These are phyloP conservation scores for Sebastes matsubarae DNA, from an alignment of 2,797 vertebrate species.

Conservation along the genomic window DNA sequence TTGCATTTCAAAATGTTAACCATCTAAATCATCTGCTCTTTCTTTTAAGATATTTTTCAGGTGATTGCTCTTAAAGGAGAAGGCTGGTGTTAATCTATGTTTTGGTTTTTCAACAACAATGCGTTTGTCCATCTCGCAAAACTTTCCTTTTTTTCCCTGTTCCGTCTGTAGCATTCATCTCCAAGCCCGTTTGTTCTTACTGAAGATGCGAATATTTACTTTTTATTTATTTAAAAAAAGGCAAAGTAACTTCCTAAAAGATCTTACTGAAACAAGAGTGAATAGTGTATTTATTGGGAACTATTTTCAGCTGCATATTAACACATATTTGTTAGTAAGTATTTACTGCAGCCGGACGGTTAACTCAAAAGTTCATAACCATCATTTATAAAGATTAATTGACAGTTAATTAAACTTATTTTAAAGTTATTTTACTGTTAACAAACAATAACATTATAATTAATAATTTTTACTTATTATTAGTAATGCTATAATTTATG, in stretches of 20 bases:
- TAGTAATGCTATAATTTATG: no score
- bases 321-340: background rate
- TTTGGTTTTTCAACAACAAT: background rate
- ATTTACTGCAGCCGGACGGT: background rate
- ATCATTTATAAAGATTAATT: no score
- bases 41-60: background rate
- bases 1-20: background rate
- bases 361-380: background rate
- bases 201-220: background rate
- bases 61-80: background rate
- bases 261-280: background rate
- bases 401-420: no score
- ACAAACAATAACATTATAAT: no score
- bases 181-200: background rate
- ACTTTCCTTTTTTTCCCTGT: background rate
- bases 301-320: background rate
- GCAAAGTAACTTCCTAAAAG: background rate
- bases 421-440: no score
- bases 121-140: background rate
- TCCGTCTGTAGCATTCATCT: background rate
- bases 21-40: background rate
- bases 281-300: background rate
- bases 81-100: rapidly evolving
- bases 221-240: background rate
- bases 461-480: no score